Conservation (phyloP, 2,888 invertebrate species). For the Cerastoderma edule region DNA sequence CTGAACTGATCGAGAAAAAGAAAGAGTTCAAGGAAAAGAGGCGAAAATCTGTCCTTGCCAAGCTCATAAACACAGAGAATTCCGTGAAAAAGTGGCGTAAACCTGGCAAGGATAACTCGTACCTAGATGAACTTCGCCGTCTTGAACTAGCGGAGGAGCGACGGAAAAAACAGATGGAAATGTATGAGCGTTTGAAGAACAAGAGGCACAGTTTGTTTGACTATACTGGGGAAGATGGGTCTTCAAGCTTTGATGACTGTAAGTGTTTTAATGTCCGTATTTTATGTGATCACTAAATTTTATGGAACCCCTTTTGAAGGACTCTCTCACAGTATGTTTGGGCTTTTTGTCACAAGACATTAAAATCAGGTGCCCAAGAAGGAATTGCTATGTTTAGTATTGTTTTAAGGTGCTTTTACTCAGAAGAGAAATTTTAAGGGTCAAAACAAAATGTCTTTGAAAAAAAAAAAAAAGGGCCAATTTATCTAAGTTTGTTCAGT, state of each 20-base stretch:
- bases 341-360: too few species aligned
- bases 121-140: slow-evolving; percentile 66
- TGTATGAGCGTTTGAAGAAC: slow-evolving; percentile 66
- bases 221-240: slow-evolving; percentile 49
- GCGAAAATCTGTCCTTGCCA: slow-evolving; percentile 40
- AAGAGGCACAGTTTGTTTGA: slow-evolving; percentile 45
- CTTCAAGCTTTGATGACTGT: slow-evolving; percentile 72
- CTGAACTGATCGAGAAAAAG: slow-evolving; percentile 52
- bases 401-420: too few species aligned
- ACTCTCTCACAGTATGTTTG: too few species aligned
- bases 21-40: slow-evolving; percentile 41
- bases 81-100: slow-evolving; percentile 35
- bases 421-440: too few species aligned
- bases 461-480: too few species aligned
- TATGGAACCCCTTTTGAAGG: too few species aligned
- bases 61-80: slow-evolving; percentile 36
- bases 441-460: too few species aligned
- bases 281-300: too few species aligned
- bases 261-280: too few species aligned
- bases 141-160: slow-evolving; percentile 71
- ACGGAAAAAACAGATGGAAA: slow-evolving; percentile 67
- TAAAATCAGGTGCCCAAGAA: too few species aligned
- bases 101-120: slow-evolving; percentile 64
- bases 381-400: too few species aligned
- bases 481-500: too few species aligned